Conservation (phyloP, 2,888 invertebrate genomes). For the Hylaea fasciaria region DNA sequence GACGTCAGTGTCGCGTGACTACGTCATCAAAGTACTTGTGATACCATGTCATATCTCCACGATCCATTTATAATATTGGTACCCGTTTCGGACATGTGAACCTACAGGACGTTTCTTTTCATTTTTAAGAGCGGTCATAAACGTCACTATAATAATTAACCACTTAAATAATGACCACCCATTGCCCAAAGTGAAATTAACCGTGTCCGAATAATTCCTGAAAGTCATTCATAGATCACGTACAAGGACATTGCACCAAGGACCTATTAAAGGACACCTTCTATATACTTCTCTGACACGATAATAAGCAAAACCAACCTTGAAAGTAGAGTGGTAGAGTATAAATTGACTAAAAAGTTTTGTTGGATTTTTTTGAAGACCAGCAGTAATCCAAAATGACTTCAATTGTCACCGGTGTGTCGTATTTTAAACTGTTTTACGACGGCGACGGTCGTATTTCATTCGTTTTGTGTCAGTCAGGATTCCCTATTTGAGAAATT, state of each 20-base stretch:
- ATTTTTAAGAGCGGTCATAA: not conserved
- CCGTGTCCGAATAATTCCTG: constrained; percentile 56
- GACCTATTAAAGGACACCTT: constrained; percentile 48
- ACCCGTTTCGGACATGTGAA: not conserved
- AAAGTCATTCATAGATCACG: constrained; percentile 77
- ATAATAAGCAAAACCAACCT: constrained; percentile 20
- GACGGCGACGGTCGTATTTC: constrained; percentile 71
- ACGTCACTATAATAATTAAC: constrained; percentile 19
- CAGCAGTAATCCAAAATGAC: constrained; percentile 67
- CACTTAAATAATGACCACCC: constrained; percentile 26
- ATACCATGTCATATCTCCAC: too few relatives aligned
- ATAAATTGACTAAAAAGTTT: constrained; percentile 24
- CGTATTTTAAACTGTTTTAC: constrained; percentile 75
- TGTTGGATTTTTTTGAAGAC: constrained; percentile 51
- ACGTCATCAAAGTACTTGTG: too few relatives aligned
- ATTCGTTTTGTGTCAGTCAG: constrained; percentile 56
- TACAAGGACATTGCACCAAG: constrained; percentile 57
- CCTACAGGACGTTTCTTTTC: not conserved
- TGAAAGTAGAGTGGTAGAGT: constrained; percentile 34
- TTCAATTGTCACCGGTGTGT: constrained; percentile 64
- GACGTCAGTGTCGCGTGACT: too few relatives aligned
- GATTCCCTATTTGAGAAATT: constrained; percentile 52
- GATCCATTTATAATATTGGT: too few relatives aligned
- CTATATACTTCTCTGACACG: constrained; percentile 39
- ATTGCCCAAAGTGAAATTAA: constrained; percentile 44